Base-by-base conservation (phyloP, 2,888 invertebrate genomes). In the Drepanosiphum platanoidis region DNA sequence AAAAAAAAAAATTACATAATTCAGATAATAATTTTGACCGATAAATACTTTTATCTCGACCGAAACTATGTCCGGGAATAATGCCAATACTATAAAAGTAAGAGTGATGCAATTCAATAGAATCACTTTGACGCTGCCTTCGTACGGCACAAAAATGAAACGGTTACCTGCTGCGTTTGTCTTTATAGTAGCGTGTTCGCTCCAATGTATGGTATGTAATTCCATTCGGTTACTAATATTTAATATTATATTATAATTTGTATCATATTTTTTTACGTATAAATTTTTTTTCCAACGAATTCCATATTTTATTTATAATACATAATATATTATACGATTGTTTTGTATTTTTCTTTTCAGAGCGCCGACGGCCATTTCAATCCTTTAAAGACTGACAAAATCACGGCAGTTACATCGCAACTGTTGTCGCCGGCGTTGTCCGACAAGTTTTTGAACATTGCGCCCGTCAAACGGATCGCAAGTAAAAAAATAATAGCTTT, bases 21-120 rank as follows among this genome's bases (percentile, higher is more conserved):
- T 75, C 52, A 75, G 75, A 75, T 75, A 75, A 75, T 58, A 75
- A 52, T 52, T 34, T 34, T 58, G 52, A 58, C 75, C 74, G 74
- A 74, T 74, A 32, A 30, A 34, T 42, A 42, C 22, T n/a, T n/a
- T 30, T 42, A 42, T 42, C 30, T 18, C 8, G n/a, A 13, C 7
- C 8, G n/a, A 34, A 34, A 58, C 18, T 75, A 72, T 42, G 72
- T 42, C 30, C 18, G 46, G 18, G 15, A 42, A n/a, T 30, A 18
- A 30, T 30, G 42, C n/a, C 5, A 34, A 75, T 3, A 5, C n/a
- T 75, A 75, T 75, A 58, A 52, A 75, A 75, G 34, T 30, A n/a
- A 75, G 22, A 34, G 13, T n/a, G 22, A 13, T 58, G 0, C 7
- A 58, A 75, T 13, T 32, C 7, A 70, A 52, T 34, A 18, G n/a